Percentiles rank a stretch among this genome's conserved stretches.
Conservation (phyloP, 1,140 invertebrate species). For the Lepidurus couesii region DNA sequence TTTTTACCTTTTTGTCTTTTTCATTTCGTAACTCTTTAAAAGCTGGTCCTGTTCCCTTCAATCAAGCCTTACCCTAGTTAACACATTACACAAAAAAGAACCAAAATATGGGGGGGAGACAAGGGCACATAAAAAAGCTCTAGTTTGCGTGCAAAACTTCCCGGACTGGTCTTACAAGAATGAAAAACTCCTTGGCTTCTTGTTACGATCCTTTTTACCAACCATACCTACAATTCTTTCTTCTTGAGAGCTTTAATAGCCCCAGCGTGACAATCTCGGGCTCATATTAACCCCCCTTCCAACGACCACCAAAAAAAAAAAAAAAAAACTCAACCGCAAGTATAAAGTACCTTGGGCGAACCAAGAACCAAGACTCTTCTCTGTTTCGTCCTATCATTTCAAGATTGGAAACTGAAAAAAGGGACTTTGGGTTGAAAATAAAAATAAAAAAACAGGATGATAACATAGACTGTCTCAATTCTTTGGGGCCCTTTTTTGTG, state of each 20-base stretch:
- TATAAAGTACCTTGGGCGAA: neutral
- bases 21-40: neutral
- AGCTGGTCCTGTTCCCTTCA: slow-evolving; percentile 12
- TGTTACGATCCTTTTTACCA: neutral
- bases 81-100: slow-evolving; percentile 15
- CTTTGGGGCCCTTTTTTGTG: no score
- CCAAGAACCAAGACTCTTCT: no score
- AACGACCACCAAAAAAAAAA: neutral
- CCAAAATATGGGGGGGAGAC: neutral
- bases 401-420: no score
- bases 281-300: neutral
- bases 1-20: neutral
- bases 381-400: no score
- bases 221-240: neutral
- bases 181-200: no score
- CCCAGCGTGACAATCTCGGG: slow-evolving; percentile 16
- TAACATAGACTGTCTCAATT: no score
- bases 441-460: no score
- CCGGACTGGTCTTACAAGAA: neutral
- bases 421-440: no score
- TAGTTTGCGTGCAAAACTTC: slow-evolving; percentile 10
- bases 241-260: neutral
- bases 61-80: slow-evolving; percentile 16
- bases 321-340: neutral
- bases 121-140: neutral